Evolutionary conservation across 2,888 invertebrate species (phyloP).

Genomic region (Dryomyza anilis): DNA sequence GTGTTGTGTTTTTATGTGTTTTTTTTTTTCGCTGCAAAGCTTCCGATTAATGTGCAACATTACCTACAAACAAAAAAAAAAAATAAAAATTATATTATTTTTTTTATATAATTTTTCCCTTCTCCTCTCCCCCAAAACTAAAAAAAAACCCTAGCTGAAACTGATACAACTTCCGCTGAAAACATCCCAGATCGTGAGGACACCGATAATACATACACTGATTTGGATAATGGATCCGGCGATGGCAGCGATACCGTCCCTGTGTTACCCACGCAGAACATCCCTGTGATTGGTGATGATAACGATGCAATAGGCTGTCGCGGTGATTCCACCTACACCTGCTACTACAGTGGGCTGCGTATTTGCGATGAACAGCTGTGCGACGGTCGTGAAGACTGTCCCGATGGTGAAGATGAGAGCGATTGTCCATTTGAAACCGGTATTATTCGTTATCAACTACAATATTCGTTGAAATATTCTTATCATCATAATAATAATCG

Average conservation of each 20-base stretch:
- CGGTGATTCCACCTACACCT: slow-evolving; percentile 52
- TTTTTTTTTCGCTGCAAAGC: no score
- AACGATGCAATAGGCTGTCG: slow-evolving; percentile 45
- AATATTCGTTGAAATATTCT: no score
- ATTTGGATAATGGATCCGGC: slow-evolving; percentile 14
- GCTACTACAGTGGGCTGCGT: slow-evolving; percentile 39
- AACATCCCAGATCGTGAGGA: not conserved
- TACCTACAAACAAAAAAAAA: no score
- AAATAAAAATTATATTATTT: no score
- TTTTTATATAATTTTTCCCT: no score
- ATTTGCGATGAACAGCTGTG: slow-evolving; percentile 56
- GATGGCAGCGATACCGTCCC: slow-evolving; percentile 17
- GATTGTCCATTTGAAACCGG: slow-evolving; percentile 43
- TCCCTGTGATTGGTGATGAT: no score
- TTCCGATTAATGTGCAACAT: no score
- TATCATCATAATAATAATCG: not conserved
- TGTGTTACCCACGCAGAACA: slow-evolving; percentile 40
- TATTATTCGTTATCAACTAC: slow-evolving; percentile 13
- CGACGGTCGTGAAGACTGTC: slow-evolving; percentile 52
- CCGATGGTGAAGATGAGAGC: slow-evolving; percentile 57
- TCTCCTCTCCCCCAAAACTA: no score
- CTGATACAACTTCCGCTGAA: no score
- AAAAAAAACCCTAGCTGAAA: no score
- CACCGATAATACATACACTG: not conserved
- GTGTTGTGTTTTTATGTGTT: no score